A percentile compares a stretch with the other conserved stretches of the same genome.
Evolutionary conservation across 2,888 invertebrate genomes (phyloP).

Genomic region (Alentia gelatinosa): DNA sequence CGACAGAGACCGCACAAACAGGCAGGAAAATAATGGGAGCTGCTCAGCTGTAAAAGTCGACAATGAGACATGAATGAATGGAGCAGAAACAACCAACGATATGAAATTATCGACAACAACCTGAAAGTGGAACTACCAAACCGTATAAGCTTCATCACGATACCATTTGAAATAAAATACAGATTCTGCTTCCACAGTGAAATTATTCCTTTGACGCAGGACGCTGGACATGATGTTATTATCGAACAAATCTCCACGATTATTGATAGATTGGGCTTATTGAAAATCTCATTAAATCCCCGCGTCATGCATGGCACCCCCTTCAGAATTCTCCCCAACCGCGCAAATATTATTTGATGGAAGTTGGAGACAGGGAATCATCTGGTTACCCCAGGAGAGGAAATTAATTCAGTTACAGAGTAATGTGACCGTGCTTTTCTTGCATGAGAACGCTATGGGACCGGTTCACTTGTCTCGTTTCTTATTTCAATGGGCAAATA

Average conservation of each 20-base stretch:
- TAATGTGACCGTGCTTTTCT: background rate
- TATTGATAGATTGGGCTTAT: background rate
- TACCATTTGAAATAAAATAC: no score
- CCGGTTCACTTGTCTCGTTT: background rate
- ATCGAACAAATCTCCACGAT: background rate
- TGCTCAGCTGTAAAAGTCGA: no score
- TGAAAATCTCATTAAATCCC: background rate
- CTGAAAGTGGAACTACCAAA: no score
- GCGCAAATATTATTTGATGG: background rate
- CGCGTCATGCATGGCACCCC: background rate
- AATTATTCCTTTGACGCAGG: background rate
- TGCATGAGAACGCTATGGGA: background rate
- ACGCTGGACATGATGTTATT: background rate
- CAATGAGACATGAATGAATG: no score
- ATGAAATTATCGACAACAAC: no score
- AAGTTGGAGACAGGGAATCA: background rate
- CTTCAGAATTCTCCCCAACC: background rate
- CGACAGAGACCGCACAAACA: no score
- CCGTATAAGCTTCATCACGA: no score
- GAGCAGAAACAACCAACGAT: no score
- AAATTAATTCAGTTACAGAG: constrained; percentile 4
- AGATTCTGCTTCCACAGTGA: no score
- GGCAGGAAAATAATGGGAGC: no score
- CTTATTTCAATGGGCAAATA: background rate
- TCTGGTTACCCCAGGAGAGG: background rate